phyloP scores from a whole-genome alignment of 2,113 vertebrate genomes.

The Vulpes ferrilata region DNA sequence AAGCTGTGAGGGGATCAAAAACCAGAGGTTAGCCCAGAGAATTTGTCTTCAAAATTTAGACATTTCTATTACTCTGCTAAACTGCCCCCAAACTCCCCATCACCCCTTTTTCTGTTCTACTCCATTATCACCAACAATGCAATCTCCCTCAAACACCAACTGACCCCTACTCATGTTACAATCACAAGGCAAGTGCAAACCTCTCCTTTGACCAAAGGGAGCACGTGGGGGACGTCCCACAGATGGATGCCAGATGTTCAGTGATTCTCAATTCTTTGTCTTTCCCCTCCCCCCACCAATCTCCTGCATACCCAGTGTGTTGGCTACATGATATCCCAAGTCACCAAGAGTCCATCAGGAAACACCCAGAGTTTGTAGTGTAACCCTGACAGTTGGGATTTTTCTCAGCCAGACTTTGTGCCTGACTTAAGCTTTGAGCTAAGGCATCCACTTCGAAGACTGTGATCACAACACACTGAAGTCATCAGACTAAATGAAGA shows the following conservation, averaged over 20 bases:
- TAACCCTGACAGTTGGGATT: not conserved
- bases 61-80: not conserved
- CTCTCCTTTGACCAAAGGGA: not conserved
- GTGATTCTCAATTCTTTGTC: not conserved
- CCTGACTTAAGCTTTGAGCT: not conserved
- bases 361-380: not conserved
- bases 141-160: not conserved
- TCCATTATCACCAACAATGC: not conserved
- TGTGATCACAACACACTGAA: not conserved
- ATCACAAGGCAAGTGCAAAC: not conserved
- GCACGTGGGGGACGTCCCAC: not conserved
- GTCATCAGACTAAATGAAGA: not conserved
- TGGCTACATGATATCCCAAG: accelerated
- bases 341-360: not conserved
- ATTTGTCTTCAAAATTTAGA: not conserved
- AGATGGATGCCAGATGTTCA: not conserved
- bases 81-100: not conserved
- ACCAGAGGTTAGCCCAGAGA: not conserved
- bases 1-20: not conserved
- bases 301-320: no score
- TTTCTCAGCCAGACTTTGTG: not conserved
- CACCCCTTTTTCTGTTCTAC: not conserved
- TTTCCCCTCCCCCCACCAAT: not conserved
- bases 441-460: not conserved
- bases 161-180: not conserved